A percentile compares a stretch with the other conserved stretches of the same genome.
Conservation (phyloP, 2,888 invertebrate species). For the Oscheius onirici region DNA sequence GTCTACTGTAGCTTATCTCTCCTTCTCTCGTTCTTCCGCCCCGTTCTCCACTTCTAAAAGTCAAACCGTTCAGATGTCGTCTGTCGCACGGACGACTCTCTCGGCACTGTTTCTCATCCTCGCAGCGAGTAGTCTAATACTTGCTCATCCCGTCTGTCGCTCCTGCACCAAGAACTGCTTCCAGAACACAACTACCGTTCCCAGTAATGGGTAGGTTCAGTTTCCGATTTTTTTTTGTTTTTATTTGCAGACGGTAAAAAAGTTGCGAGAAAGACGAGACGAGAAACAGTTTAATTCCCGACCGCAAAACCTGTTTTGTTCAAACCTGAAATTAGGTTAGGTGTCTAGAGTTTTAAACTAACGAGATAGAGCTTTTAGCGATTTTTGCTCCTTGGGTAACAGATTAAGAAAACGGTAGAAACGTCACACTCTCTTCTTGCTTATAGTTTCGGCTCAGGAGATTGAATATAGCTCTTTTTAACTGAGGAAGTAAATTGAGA, state of each 20-base stretch:
- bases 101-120: neutral
- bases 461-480: too few species aligned
- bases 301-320: neutral
- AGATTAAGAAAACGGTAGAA: too few species aligned
- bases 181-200: constrained; percentile 22
- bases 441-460: too few species aligned
- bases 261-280: neutral
- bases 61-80: constrained; percentile 2
- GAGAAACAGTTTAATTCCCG: neutral
- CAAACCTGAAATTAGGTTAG: neutral
- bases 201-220: constrained; percentile 14
- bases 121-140: neutral
- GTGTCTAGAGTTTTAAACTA: too few species aligned
- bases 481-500: too few species aligned
- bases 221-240: neutral
- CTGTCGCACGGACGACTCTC: neutral
- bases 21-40: neutral
- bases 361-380: too few species aligned
- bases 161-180: constrained; percentile 59
- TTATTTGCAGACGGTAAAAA: neutral
- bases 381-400: too few species aligned
- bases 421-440: too few species aligned
- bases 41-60: neutral
- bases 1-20: constrained; percentile 5
- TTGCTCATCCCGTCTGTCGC: constrained; percentile 50